A percentile compares a stretch with the other conserved stretches of the same genome.
Conservation (phyloP, 2,113 vertebrate species). For the Thryonomys swinderianus region DNA sequence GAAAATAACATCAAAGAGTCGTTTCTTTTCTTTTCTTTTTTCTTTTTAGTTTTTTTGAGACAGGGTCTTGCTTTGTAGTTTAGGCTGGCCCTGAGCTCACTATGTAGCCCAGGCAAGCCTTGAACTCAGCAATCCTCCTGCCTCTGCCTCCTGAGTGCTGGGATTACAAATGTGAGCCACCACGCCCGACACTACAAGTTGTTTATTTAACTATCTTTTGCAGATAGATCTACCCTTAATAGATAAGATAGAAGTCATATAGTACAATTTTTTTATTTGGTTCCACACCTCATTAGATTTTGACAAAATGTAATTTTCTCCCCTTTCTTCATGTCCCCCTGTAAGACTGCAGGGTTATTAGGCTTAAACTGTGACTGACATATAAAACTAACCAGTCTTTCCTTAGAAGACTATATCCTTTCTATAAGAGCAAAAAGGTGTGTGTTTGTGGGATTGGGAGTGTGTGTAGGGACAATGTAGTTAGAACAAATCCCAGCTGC, state of each 20-base stretch:
- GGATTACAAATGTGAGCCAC: too few relatives aligned
- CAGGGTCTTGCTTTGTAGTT: too few relatives aligned
- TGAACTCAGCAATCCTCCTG: too few relatives aligned
- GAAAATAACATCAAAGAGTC: slow-evolving; percentile 49
- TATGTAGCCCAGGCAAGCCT: too few relatives aligned
- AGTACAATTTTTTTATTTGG: not conserved
- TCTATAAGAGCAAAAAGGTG: not conserved
- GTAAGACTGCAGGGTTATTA: not conserved
- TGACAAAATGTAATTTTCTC: slow-evolving; percentile 21
- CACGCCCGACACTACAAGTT: too few relatives aligned
- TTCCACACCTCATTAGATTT: slow-evolving; percentile 27
- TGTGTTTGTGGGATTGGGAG: not conserved
- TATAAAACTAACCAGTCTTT: not conserved
- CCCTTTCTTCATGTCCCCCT: not conserved
- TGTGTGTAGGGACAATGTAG: not conserved
- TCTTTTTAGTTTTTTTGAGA: too few relatives aligned
- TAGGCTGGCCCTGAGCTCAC: too few relatives aligned
- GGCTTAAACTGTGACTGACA: not conserved
- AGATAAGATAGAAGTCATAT: not conserved
- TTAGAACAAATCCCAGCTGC: not conserved
- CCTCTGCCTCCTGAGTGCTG: too few relatives aligned
- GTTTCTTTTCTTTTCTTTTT: too few relatives aligned
- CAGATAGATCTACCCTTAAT: not conserved
- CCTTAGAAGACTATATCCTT: slow-evolving; percentile 24
- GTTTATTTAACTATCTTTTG: not conserved